Percentiles rank a stretch among this genome's conserved stretches.
Evolutionary conservation across 2,888 invertebrate species (phyloP).

Genomic region (Andrena trimmerana): DNA sequence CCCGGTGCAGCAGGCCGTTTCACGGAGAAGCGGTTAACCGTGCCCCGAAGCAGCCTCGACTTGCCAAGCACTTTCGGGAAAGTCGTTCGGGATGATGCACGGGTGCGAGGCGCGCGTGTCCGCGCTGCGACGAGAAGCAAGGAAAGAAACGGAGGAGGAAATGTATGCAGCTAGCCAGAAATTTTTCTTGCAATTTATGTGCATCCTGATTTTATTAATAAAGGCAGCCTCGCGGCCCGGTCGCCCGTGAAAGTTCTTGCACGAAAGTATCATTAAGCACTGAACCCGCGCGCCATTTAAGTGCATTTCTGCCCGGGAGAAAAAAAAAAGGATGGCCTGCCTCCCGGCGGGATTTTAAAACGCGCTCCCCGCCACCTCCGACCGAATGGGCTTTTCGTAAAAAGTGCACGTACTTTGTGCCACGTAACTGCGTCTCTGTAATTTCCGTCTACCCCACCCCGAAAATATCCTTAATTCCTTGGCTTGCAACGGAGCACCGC

Average conservation of each 20-base stretch:
- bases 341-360: conserved; percentile 34
- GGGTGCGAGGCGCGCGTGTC: conserved; percentile 26
- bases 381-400: conserved; percentile 36
- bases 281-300: conserved; percentile 28
- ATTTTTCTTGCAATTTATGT: conserved; percentile 51
- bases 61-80: conserved; percentile 50
- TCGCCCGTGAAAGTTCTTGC: conserved; percentile 29
- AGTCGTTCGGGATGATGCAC: conserved; percentile 55
- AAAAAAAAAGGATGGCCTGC: conserved; percentile 14
- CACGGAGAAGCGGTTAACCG: conserved; percentile 64
- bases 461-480: conserved; percentile 37
- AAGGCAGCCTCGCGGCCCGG: conserved; percentile 21
- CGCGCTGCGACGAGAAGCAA: neutral
- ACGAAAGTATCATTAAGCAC: conserved; percentile 44
- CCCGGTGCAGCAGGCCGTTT: conserved; percentile 64
- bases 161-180: conserved; percentile 9
- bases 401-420: conserved; percentile 48
- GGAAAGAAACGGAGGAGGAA: neutral
- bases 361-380: conserved; percentile 35
- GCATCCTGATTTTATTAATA: conserved; percentile 49
- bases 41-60: conserved; percentile 54
- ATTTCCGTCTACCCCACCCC: conserved; percentile 20
- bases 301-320: conserved; percentile 31
- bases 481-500: conserved; percentile 7
- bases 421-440: conserved; percentile 31